A percentile compares a stretch with the other conserved stretches of the same genome.
These are phyloP conservation scores for Xenopus tropicalis DNA, from an alignment of 2,113 vertebrate species.

Conservation along the genomic window DNA sequence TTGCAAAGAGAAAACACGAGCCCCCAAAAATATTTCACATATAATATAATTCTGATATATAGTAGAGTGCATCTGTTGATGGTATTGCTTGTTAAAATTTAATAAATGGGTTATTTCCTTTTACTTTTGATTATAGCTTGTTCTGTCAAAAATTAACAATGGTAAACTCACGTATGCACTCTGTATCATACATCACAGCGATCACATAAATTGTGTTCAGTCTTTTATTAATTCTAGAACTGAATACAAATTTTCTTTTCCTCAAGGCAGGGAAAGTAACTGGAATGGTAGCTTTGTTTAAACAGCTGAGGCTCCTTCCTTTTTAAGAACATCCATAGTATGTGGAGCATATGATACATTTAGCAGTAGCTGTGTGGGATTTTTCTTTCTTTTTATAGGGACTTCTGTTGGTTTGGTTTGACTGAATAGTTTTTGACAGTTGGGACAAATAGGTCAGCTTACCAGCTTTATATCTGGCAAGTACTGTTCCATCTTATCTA, in stretches of 20 bases:
- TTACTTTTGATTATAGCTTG: no score
- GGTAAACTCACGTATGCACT: no score
- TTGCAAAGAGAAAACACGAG: no score
- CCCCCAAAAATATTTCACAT: no score
- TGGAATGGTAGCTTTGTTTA: constrained; percentile 19
- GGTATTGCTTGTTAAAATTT: no score
- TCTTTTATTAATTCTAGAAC: constrained; percentile 8
- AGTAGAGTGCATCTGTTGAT: no score
- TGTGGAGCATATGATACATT: background rate
- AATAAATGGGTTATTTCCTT: no score
- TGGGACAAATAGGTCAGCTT: constrained; percentile 10
- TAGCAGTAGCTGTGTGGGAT: background rate
- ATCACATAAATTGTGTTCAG: background rate
- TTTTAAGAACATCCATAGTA: background rate
- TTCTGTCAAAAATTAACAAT: no score
- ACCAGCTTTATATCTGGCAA: background rate
- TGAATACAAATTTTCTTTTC: constrained; percentile 6
- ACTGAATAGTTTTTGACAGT: constrained; percentile 4
- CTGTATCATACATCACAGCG: background rate
- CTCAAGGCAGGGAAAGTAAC: constrained; percentile 1
- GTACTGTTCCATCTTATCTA: background rate
- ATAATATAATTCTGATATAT: no score
- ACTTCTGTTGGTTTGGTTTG: background rate
- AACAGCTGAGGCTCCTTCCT: constrained; percentile 28
- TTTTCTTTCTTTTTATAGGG: background rate